phyloP scores from a whole-genome alignment of 2,113 vertebrate species.

The Larimichthys polyactis region DNA sequence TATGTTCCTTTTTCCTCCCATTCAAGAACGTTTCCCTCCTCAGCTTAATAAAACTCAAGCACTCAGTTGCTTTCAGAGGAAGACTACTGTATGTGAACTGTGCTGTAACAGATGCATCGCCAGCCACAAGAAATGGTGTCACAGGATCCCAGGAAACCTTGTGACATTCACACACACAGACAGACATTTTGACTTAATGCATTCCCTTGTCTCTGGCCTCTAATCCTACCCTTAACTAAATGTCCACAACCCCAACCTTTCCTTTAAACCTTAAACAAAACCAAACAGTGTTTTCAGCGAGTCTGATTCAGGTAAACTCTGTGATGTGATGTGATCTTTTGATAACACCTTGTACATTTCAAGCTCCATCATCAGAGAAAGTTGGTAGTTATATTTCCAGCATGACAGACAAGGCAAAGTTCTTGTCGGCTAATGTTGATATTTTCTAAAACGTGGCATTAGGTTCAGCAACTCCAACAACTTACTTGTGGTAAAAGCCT shows the following conservation, averaged over 20 bases:
- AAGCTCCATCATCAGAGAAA: neutral
- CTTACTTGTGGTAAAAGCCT: neutral
- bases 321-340: neutral
- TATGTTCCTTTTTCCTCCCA: conserved; percentile 6
- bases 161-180: neutral
- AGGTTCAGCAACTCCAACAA: neutral
- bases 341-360: neutral
- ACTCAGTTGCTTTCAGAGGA: neutral
- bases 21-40: conserved; percentile 16
- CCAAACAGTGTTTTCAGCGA: neutral
- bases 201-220: neutral
- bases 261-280: neutral
- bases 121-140: conserved; percentile 4
- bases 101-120: neutral
- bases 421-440: neutral
- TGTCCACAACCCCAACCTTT: neutral
- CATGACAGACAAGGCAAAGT: neutral
- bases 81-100: neutral
- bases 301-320: neutral
- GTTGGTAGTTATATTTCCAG: neutral
- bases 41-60: neutral
- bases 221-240: neutral
- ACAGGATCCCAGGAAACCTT: neutral
- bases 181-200: neutral
- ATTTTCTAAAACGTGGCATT: neutral